Evolutionary conservation across 2,888 invertebrate species (phyloP), one percentile per base, ranked within the genome.

Genomic region (Buathra laborator): DNA sequence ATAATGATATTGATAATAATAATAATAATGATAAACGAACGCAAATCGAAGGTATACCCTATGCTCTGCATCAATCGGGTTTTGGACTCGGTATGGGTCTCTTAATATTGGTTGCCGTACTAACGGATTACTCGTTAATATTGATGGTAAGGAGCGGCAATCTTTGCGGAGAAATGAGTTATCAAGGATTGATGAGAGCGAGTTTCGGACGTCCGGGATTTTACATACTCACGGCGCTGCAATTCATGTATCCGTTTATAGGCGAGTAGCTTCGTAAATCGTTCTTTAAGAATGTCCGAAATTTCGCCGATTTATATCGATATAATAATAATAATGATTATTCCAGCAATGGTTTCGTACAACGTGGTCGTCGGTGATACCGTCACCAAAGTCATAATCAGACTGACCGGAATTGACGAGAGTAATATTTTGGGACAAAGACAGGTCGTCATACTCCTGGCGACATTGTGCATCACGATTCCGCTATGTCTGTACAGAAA

Each of bases 341-440:
- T 88, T 90, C 3, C 95, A 97, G 97, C 97, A 9, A 97, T 98
- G 97, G 97, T 97, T 83, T 97, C 97, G 81, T 98, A 98, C 94
- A 98, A 98, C 93, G 96, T 98, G 19, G 97, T 97, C 24, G 97
- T 98, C 44, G 98, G 97, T 24, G 98, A 98, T 92, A 98, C 97
- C 0, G 95, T 97, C 62, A 97, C 97, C 16, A 97, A 97, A 94
- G 97, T 98, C 19, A 94, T 97, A 79, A 95, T 96, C n/a, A 95
- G 97, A 85, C 94, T 97, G 72, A 96, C 96, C 14, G 95, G 95
- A 71, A 94, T 95, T 46, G 92, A 94, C 3, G 94, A 94, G 59
- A 94, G 94, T 59, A 95, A 95, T 16, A 90, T 96, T 62, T 94
- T 96, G 78, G 96, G 95, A 10, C 95, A 95, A 89, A 94, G 97